Conservation (phyloP, 2,113 vertebrate genomes). For the Elanoides forficatus region DNA sequence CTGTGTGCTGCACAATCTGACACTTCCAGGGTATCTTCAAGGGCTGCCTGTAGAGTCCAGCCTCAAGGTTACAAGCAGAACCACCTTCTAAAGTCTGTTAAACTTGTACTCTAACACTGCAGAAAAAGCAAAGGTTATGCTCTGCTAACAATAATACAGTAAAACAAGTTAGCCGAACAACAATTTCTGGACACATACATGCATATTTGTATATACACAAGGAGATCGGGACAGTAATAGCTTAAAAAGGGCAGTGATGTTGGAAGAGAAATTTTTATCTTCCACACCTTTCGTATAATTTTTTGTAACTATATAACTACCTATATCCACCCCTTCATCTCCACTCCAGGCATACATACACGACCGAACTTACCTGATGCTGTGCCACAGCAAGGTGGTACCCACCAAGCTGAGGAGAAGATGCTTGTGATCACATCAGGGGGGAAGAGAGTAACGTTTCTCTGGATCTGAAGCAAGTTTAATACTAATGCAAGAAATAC, state of each 20-base stretch:
- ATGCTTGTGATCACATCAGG: constrained; percentile 93
- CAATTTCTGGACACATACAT: background rate
- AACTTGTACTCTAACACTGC: background rate
- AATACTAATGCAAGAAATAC: constrained; percentile 92
- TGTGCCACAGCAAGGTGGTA: constrained; percentile 90
- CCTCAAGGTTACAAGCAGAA: background rate
- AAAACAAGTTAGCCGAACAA: background rate
- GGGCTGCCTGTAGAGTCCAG: background rate
- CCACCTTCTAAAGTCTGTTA: background rate
- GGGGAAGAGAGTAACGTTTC: constrained; percentile 95
- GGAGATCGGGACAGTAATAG: background rate
- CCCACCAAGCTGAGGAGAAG: constrained; percentile 96
- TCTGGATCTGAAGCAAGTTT: constrained; percentile 94
- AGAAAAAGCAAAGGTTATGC: background rate
- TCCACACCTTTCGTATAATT: background rate
- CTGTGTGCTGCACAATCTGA: background rate
- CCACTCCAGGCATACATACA: background rate
- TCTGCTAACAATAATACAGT: background rate
- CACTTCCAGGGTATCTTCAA: background rate
- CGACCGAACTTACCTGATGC: constrained; percentile 83
- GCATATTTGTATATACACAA: fast-evolving
- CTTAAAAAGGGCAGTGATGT: background rate
- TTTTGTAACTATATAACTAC: background rate
- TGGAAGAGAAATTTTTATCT: background rate
- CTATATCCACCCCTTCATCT: background rate